Conservation (phyloP, 2,113 vertebrate species). For the Psilopsiagon aymara region DNA sequence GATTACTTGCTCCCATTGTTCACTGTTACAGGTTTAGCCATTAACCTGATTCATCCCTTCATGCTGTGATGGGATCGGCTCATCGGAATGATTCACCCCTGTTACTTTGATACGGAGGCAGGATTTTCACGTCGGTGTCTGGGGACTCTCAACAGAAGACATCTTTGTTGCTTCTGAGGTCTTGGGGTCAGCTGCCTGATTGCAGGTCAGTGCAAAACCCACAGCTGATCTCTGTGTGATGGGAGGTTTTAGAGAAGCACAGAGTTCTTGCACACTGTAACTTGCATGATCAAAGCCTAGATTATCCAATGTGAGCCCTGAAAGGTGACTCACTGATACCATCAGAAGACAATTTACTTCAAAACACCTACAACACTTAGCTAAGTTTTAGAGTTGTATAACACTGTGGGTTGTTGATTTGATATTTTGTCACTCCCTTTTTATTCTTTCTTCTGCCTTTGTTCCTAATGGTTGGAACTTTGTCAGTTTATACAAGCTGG, state of each 20-base stretch:
- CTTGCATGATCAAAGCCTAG: slow-evolving; percentile 19
- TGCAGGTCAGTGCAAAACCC: background rate
- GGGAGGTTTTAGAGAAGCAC: background rate
- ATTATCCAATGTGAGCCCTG: slow-evolving; percentile 10
- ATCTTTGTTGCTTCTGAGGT: fast-evolving
- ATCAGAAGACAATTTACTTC: slow-evolving; percentile 56
- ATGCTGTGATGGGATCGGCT: fast-evolving
- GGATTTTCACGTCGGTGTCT: background rate
- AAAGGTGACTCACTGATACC: slow-evolving; percentile 54
- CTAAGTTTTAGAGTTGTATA: slow-evolving; percentile 58
- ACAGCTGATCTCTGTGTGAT: fast-evolving
- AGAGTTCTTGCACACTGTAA: background rate
- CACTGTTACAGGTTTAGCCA: background rate
- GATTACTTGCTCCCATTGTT: background rate
- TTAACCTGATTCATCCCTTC: background rate
- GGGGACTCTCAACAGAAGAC: background rate
- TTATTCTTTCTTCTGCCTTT: slow-evolving; percentile 45
- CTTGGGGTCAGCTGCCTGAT: background rate
- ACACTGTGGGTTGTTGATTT: slow-evolving; percentile 62
- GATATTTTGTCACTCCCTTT: slow-evolving; percentile 65
- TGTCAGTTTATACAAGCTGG: slow-evolving; percentile 57
- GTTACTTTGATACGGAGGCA: background rate
- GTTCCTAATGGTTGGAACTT: slow-evolving; percentile 29
- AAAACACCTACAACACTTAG: slow-evolving; percentile 65
- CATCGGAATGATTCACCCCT: background rate